These are phyloP conservation scores for Eriosoma lanigerum DNA, from an alignment of 1,140 invertebrate genomes.

Conservation along the genomic window DNA sequence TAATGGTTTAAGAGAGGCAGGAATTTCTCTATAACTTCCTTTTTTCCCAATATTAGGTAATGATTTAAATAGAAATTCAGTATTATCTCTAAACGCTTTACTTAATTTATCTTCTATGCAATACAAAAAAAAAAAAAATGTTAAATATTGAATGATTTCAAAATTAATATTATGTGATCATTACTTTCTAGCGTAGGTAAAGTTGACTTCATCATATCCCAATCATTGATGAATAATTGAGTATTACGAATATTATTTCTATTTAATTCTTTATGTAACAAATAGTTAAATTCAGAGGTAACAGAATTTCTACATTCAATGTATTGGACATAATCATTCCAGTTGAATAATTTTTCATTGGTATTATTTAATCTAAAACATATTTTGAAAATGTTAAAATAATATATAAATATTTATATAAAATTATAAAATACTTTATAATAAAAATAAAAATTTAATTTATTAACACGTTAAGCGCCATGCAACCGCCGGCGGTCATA, in stretches of 20 bases:
- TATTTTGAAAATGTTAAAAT: too few relatives aligned
- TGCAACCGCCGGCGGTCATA: too few relatives aligned
- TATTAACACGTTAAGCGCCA: too few relatives aligned
- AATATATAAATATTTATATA: too few relatives aligned
- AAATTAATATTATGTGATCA: not conserved
- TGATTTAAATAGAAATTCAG: slow-evolving; percentile 27
- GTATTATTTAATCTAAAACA: slow-evolving; percentile 23
- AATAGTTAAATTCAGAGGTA: slow-evolving; percentile 1
- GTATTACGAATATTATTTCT: slow-evolving; percentile 25
- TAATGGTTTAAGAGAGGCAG: slow-evolving; percentile 22
- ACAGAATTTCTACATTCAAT: slow-evolving; percentile 46
- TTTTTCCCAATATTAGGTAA: not conserved
- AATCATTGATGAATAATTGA: slow-evolving; percentile 42
- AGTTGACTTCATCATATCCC: slow-evolving; percentile 32
- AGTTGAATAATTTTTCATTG: slow-evolving; percentile 17
- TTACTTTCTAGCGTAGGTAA: slow-evolving; percentile 30
- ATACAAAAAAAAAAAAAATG: not conserved
- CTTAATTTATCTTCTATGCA: not conserved
- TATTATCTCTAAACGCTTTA: slow-evolving; percentile 5
- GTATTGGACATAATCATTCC: slow-evolving; percentile 30
- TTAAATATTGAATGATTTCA: slow-evolving; percentile 5
- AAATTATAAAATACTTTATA: too few relatives aligned
- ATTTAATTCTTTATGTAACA: not conserved
- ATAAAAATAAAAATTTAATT: too few relatives aligned
- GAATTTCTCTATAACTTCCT: slow-evolving; percentile 30